A percentile compares a stretch with the other conserved stretches of the same genome.
Conservation (phyloP, 2,888 invertebrate genomes). For the Rhyacophila evoluta region DNA sequence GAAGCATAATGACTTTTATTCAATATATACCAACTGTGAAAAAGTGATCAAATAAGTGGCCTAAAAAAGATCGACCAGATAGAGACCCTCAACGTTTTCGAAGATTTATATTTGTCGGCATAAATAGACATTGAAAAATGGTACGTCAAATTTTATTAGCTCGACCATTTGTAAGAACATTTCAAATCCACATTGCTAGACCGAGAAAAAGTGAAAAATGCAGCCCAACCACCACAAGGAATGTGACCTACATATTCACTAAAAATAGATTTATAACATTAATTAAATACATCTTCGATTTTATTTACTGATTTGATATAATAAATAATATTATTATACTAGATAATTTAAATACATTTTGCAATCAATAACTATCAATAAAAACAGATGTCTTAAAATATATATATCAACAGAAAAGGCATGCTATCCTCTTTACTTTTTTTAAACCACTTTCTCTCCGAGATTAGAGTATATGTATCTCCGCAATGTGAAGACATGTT, state of each 20-base stretch:
- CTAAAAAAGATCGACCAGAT: not conserved
- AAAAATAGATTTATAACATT: not conserved
- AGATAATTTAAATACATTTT: no score
- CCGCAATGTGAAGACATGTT: no score
- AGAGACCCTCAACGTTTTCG: not conserved
- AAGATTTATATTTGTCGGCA: not conserved
- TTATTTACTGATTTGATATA: no score
- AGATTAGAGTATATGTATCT: no score
- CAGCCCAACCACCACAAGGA: not conserved
- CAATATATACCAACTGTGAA: not conserved
- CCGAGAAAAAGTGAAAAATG: not conserved
- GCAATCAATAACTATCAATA: no score
- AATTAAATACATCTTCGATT: no score
- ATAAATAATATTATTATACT: no score
- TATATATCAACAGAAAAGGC: no score
- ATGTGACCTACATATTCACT: not conserved
- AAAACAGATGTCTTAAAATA: no score
- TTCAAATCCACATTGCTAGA: not conserved
- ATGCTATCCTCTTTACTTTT: no score
- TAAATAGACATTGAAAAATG: constrained; percentile 22
- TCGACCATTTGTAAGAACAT: constrained; percentile 14
- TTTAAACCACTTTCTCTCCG: no score
- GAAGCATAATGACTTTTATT: no score
- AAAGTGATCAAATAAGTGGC: not conserved
- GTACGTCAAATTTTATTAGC: not conserved